Evolutionary conservation across 92 coral and sea anemone genomes (phyloP), one percentile per base, ranked within the genome.

Genomic region (Diadumene lineata): DNA sequence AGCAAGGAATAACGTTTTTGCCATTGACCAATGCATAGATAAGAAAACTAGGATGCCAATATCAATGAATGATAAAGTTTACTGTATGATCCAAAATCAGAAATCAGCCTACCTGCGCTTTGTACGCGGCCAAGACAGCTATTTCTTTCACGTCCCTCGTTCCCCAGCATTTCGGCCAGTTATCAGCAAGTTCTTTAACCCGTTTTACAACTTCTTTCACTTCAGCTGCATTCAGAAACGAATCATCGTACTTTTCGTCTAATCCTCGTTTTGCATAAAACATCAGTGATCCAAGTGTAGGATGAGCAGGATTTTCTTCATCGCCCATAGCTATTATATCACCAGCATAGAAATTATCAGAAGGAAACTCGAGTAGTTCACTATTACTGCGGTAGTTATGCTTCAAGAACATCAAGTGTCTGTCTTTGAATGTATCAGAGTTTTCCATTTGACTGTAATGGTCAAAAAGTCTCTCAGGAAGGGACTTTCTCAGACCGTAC

Each of bases 331-430:
- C 89, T 8, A 86, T 78, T 24, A 91, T 82, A 34, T 91, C 53
- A n/a, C 86, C 82, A 0, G 90, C 94, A 61, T 92, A 94, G 66
- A 81, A 92, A 73, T 72, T 60, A 53, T 88, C 76, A 2, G 98
- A 94, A 13, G 97, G 92, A 68, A 94, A 94, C 23, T 79, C 25
- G 8, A 94, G 91, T 27, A 94, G 92, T 18, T 85, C 82, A 28
- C 84, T 70, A 60, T 94, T 88, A 68, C 89, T 85, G 13, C 98
- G 94, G 48, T 94, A 94, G 84, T 94, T 94, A 69, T 91, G 94
- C 0, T 82, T 81, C 67, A 94, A 89, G 72, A 86, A 82, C 69
- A 94, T 63, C 29, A 86, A 85, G 56, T 92, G 82, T 6, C 76
- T 46, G 34, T 43, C 71, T 21, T 7, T 27, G 44, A 27, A 31